Conservation (phyloP, 2,113 vertebrate species). For the Riparia riparia region DNA sequence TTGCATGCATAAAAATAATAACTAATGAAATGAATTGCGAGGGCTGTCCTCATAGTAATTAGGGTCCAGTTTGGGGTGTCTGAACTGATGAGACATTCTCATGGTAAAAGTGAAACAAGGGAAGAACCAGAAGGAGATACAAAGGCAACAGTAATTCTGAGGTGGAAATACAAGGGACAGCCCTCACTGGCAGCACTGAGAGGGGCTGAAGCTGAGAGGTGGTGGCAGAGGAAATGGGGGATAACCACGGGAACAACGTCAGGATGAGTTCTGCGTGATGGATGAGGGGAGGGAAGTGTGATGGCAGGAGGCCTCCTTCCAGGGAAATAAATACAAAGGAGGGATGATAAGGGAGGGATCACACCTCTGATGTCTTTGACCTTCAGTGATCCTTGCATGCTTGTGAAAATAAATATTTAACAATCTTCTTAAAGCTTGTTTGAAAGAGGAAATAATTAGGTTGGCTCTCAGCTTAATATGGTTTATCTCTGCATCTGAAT, state of each 20-base stretch:
- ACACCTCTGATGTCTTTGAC: slow-evolving; percentile 65
- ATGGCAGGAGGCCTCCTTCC: slow-evolving; percentile 13
- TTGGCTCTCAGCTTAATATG: background rate
- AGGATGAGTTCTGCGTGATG: background rate
- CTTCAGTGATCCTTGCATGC: slow-evolving; percentile 29
- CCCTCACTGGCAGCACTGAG: background rate
- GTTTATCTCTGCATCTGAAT: slow-evolving; percentile 25
- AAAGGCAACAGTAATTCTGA: background rate
- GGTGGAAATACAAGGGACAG: background rate
- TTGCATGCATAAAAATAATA: background rate
- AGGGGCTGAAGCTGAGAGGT: background rate
- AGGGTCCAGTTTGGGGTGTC: background rate
- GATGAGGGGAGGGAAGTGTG: slow-evolving; percentile 18
- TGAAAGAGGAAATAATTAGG: slow-evolving; percentile 44
- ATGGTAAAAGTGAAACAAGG: background rate
- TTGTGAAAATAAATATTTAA: slow-evolving; percentile 65
- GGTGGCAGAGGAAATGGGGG: background rate
- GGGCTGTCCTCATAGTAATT: background rate
- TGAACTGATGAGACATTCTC: background rate
- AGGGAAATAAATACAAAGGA: slow-evolving; percentile 28
- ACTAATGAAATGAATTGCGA: background rate
- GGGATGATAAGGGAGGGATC: slow-evolving; percentile 9
- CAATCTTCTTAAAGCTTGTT: slow-evolving; percentile 45
- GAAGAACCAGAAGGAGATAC: background rate
- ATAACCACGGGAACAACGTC: background rate